Evolutionary conservation across 2,113 vertebrate genomes (phyloP), one percentile per base, ranked within the genome.

Genomic region (Actenoides lindsayi): DNA sequence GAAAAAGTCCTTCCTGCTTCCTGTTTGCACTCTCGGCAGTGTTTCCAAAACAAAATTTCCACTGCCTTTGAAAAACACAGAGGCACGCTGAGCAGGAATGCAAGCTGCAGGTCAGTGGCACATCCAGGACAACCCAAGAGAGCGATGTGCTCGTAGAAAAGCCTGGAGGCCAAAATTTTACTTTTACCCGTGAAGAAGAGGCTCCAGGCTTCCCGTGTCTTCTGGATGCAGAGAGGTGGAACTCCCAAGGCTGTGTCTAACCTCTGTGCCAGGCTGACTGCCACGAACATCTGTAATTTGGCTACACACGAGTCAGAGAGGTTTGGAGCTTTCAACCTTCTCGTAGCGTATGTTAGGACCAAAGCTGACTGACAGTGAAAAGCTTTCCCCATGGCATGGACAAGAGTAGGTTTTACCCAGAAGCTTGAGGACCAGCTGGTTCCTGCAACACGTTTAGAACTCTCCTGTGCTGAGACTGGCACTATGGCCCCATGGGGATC

Each of bases 41-140:
- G 90, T 69, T 97, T 94, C 94, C 94, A 90, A 95, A 94, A 93
- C 93, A 96, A 95, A 77, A 97, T 93, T 82, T 42, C 93, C 93
- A 41, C 64, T 85, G 88, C 81, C 76, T 89, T 75, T 37, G 94
- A 90, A 80, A 86, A 90, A 60, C 74, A 44, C 13, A 44, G 88
- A 53, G 95, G 63, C 93, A 67, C 9, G 21, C 91, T 68, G 88
- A 63, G 95, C 84, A 54, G 96, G 91, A 95, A 87, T 15, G 51
- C 54, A 2, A 85, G 83, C 90, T 90, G 74, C 92, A 16, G 63
- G 59, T 20, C 92, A 64, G 87, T 5, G 68, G 54, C 83, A 44
- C 39, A 21, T 33, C 53, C 82, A 42, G 85, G 74, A 64, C 67
- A 62, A 31, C 13, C 83, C 69, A 16, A 12, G 33, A 19, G 57